These are phyloP conservation scores for Sinocyclocheilus maitianheensis DNA, from an alignment of 2,113 vertebrate species.

Conservation along the genomic window DNA sequence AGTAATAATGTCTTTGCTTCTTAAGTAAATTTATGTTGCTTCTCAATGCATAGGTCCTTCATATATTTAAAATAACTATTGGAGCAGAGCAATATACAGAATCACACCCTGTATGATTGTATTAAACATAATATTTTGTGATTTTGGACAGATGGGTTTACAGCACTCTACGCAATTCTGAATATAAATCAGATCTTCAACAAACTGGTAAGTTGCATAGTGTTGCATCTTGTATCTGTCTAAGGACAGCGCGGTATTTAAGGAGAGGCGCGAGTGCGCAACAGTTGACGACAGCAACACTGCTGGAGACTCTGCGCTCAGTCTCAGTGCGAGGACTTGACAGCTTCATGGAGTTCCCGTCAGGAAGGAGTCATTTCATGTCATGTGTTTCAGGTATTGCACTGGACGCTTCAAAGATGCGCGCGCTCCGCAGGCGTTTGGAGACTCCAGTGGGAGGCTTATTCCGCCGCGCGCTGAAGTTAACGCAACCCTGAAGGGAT, in stretches of 20 bases:
- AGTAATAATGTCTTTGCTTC: too few relatives aligned
- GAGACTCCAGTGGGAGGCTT: neutral
- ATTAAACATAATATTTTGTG: too few relatives aligned
- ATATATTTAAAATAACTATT: neutral
- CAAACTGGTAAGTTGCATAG: neutral
- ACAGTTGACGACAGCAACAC: neutral
- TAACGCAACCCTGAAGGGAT: neutral
- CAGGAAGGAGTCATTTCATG: neutral
- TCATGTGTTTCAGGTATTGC: neutral
- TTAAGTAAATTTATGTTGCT: too few relatives aligned
- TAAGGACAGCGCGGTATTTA: neutral
- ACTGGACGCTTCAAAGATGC: neutral
- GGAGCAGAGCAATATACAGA: neutral
- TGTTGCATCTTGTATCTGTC: neutral
- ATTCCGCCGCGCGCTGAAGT: neutral
- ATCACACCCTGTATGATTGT: too few relatives aligned
- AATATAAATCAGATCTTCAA: too few relatives aligned
- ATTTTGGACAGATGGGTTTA: too few relatives aligned
- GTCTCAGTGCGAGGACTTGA: neutral
- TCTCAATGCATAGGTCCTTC: neutral
- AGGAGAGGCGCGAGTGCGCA: conserved; percentile 26
- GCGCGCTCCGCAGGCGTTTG: conserved; percentile 8
- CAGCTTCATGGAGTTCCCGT: neutral
- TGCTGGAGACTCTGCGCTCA: neutral
- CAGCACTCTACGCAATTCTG: too few relatives aligned